Percentiles rank a stretch among this genome's conserved stretches.
Evolutionary conservation across 2,113 vertebrate species (phyloP).

Genomic region (Sander lucioperca): DNA sequence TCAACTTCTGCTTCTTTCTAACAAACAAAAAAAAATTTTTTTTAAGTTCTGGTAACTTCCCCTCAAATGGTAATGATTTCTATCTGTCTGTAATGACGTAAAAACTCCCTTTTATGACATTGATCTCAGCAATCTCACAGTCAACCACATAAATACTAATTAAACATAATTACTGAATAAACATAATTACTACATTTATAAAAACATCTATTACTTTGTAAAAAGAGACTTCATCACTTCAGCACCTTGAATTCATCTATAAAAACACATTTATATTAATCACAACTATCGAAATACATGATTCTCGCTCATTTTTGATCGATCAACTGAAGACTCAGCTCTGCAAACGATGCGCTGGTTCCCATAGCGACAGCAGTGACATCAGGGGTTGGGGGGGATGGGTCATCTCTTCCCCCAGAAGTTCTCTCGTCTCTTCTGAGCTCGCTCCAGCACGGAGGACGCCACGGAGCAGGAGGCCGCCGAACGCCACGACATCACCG

Average conservation of each 20-base stretch:
- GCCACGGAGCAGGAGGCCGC: slow-evolving; percentile 68
- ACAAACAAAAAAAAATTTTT: no score
- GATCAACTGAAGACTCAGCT: background rate
- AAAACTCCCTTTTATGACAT: background rate
- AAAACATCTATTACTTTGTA: background rate
- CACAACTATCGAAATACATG: slow-evolving; percentile 22
- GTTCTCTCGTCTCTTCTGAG: slow-evolving; percentile 64
- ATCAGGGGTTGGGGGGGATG: no score
- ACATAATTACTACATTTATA: background rate
- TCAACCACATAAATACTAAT: background rate
- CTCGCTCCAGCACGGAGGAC: slow-evolving; percentile 65
- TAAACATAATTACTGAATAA: background rate
- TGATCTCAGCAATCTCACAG: background rate
- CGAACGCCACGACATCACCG: slow-evolving; percentile 70
- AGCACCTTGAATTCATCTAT: background rate
- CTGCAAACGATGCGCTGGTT: slow-evolving; percentile 4
- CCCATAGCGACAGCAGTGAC: background rate
- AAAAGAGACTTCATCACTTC: background rate
- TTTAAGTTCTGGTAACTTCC: no score
- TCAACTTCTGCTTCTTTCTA: background rate
- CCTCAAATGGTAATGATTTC: background rate
- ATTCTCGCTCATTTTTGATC: background rate
- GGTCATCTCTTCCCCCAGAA: slow-evolving; percentile 76
- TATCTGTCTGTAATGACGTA: background rate
- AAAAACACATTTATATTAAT: background rate